Conservation (phyloP, 2,113 vertebrate genomes). For the Equus quagga region DNA sequence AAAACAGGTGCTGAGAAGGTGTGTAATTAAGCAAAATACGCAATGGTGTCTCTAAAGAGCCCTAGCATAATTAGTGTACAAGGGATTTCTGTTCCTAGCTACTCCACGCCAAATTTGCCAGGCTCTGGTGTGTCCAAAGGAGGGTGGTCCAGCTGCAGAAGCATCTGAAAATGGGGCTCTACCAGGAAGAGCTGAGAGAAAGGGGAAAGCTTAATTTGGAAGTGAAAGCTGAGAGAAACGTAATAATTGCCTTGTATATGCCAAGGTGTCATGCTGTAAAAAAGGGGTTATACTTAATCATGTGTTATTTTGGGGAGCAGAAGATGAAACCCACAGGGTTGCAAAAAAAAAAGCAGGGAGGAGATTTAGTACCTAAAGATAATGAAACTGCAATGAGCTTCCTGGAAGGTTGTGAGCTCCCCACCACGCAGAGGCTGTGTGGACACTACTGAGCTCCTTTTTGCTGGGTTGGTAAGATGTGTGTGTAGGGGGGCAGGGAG, state of each 20-base stretch:
- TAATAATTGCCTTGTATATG: background rate
- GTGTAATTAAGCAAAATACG: background rate
- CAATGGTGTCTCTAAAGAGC: background rate
- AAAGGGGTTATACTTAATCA: too few relatives aligned
- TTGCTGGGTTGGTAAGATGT: accelerated
- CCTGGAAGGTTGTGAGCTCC: background rate
- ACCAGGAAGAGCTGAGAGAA: background rate
- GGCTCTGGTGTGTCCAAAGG: background rate
- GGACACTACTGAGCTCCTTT: background rate
- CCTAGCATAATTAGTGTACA: accelerated
- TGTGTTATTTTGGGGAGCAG: background rate
- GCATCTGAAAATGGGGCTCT: background rate
- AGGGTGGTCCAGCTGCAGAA: background rate
- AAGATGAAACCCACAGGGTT: background rate
- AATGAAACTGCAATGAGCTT: background rate
- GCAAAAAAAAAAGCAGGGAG: too few relatives aligned
- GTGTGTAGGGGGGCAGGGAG: accelerated
- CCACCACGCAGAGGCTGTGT: background rate
- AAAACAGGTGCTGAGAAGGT: background rate
- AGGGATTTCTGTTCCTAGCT: background rate
- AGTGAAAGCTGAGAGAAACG: background rate
- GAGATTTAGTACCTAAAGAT: background rate
- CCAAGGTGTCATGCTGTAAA: accelerated
- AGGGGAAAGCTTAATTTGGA: background rate
- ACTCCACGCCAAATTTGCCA: background rate